Conservation (phyloP, 1,140 invertebrate species). For the Zaprionus ghesquierei region DNA sequence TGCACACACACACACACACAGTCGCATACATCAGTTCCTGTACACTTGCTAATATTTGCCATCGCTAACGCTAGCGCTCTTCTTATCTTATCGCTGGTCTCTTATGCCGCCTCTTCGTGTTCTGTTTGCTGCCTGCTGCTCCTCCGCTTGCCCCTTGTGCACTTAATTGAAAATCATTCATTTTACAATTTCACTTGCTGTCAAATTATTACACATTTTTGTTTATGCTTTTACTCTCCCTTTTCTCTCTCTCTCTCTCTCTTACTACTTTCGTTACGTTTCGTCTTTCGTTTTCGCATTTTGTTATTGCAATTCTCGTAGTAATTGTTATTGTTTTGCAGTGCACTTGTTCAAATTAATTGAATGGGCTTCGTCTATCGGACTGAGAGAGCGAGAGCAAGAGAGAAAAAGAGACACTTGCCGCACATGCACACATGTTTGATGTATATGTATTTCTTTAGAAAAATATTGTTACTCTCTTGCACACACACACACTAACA, state of each 20-base stretch:
- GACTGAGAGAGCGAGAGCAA: slow-evolving; percentile 19
- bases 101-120: slow-evolving; percentile 4
- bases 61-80: slow-evolving; percentile 27
- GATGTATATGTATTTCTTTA: slow-evolving; percentile 17
- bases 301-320: slow-evolving; percentile 57
- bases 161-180: slow-evolving; percentile 67
- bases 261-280: slow-evolving; percentile 5
- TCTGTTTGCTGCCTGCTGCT: neutral
- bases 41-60: slow-evolving; percentile 49
- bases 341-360: slow-evolving; percentile 79
- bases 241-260: neutral
- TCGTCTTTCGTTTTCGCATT: slow-evolving; percentile 28
- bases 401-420: slow-evolving; percentile 35
- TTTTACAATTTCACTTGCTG: slow-evolving; percentile 50
- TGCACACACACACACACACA: slow-evolving; percentile 2
- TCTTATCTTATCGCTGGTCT: slow-evolving; percentile 65
- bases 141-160: slow-evolving; percentile 39
- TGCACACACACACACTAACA: neutral
- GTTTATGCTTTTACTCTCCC: slow-evolving; percentile 24
- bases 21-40: neutral
- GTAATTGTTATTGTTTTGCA: slow-evolving; percentile 69
- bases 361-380: slow-evolving; percentile 52
- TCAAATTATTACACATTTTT: slow-evolving; percentile 49
- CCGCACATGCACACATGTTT: slow-evolving; percentile 8
- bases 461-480: slow-evolving; percentile 33